Evolutionary conservation across 1,140 invertebrate genomes (phyloP).

Genomic region (Drosophila sp.): DNA sequence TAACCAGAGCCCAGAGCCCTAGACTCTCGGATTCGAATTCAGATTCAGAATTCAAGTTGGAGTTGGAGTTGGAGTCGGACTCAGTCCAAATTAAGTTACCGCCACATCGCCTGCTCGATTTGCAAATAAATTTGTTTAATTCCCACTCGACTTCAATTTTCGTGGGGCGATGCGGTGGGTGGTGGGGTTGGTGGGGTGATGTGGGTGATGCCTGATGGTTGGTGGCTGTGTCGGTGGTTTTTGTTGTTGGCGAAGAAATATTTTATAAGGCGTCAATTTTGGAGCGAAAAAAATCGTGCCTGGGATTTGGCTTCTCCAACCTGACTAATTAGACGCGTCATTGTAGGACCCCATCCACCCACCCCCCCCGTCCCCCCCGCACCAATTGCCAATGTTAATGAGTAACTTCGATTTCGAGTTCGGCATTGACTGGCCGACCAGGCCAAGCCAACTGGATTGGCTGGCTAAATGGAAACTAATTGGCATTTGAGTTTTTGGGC

Average conservation of each 20-base stretch:
- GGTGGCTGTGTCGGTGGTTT: neutral
- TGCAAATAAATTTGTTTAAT: conserved; percentile 79
- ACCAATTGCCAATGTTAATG: conserved; percentile 68
- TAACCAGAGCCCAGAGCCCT: conserved; percentile 37
- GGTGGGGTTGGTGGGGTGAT: neutral
- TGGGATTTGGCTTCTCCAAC: conserved; percentile 51
- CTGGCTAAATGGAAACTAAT: conserved; percentile 63
- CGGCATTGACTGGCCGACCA: neutral
- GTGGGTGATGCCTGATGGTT: neutral
- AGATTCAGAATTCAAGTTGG: conserved; percentile 11
- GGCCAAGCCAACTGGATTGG: neutral
- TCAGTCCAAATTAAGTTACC: conserved; percentile 71
- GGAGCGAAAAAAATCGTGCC: conserved; percentile 49
- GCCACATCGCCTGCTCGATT: conserved; percentile 47
- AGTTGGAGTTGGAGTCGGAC: neutral
- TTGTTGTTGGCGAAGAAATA: conserved; percentile 54
- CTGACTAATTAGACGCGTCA: conserved; percentile 78
- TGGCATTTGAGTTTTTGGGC: conserved; percentile 66
- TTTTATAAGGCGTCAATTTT: conserved; percentile 65
- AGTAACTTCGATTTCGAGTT: conserved; percentile 28
- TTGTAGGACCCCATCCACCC: conserved; percentile 72
- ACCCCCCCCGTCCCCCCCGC: conserved; percentile 39
- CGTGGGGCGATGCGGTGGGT: neutral
- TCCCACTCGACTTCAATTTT: conserved; percentile 52
- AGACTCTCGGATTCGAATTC: conserved; percentile 1